Base-by-base conservation (phyloP, 2,888 invertebrate species). In the Brachypalpus laphriformis region DNA sequence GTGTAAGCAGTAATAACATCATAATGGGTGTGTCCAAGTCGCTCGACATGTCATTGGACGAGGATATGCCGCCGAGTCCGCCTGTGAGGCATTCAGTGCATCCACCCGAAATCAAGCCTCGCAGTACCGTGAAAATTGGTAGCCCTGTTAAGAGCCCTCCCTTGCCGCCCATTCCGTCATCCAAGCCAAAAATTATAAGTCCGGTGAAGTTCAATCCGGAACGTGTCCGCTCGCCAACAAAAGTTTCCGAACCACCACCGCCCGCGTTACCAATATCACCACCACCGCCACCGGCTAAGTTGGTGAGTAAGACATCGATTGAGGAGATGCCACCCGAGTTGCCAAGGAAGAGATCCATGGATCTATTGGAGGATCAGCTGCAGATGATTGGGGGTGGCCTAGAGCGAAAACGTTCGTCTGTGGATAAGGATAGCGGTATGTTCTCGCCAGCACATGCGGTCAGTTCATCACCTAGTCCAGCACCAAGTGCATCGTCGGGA, bases 51-150 rank as follows among this genome's bases (percentile, higher is more conserved):
- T 87, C 86, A 9, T 70, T 86, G 47, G 87, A 88, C 47, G 74
- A 81, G 40, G 87, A 87, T 68, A 89, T 91, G 70, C 90, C 90
- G 8, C 91, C 92, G 3, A 91, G 90, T 89, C 91, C 92, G 34
- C 91, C 91, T 0, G 85, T 90, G 70, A 88, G 91, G 7, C 90
- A 90, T 75, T 88, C 88, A 18, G 88, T 88, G 18, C 89, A 88
- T 72, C 92, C 92, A 86, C 92, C 92, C 0, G 92, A 92, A 88
- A 91, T 92, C 2, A 92, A 92, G 75, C 92, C 92, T 28, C 89
- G 92, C 20, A 91, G 90, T 63, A 89, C 88, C 8, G 90, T 89
- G 54, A 90, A 91, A 81, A 90, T 91, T 31, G 91, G 91, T 49
- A 92, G 92, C 75, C 92, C 92, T 2, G 90, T 91, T 0, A 91